A percentile compares a stretch with the other conserved stretches of the same genome.
phyloP scores from a whole-genome alignment of 2,888 invertebrate genomes.

The Drosophila mayaguana region DNA sequence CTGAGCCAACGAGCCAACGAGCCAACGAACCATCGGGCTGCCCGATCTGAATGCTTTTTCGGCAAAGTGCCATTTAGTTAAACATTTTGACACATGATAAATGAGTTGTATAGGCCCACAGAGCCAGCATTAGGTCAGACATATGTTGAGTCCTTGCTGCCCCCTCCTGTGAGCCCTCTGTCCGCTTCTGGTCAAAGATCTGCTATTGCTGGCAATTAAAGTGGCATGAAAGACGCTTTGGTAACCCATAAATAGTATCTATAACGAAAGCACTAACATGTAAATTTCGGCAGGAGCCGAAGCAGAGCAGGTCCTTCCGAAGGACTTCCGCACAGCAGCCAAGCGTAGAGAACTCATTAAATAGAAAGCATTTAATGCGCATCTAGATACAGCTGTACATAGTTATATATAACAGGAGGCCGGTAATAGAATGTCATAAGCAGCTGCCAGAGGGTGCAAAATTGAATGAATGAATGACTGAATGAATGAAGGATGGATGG shows the following conservation, averaged over 20 bases:
- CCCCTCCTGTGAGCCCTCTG: not conserved
- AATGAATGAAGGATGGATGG: slow-evolving; percentile 6
- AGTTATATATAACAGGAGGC: slow-evolving; percentile 29
- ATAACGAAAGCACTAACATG: slow-evolving; percentile 59
- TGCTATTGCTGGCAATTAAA: slow-evolving; percentile 68
- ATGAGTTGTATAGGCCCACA: slow-evolving; percentile 67
- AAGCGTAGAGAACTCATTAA: slow-evolving; percentile 69
- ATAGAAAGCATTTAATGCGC: slow-evolving; percentile 81
- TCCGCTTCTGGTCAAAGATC: slow-evolving; percentile 7
- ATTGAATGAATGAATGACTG: slow-evolving; percentile 35
- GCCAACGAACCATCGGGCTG: not conserved
- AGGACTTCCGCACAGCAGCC: slow-evolving; percentile 41
- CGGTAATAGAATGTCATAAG: slow-evolving; percentile 79
- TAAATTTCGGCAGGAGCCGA: slow-evolving; percentile 56
- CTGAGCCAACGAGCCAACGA: not conserved
- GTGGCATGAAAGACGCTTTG: slow-evolving; percentile 53
- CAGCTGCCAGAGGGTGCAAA: slow-evolving; percentile 56
- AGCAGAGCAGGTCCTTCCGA: slow-evolving; percentile 6
- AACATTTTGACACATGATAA: slow-evolving; percentile 81
- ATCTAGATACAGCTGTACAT: slow-evolving; percentile 66
- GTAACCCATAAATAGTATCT: slow-evolving; percentile 63
- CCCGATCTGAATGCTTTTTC: slow-evolving; percentile 59
- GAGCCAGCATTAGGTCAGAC: slow-evolving; percentile 50
- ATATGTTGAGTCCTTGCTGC: slow-evolving; percentile 39
- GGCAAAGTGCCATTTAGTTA: slow-evolving; percentile 81